These are phyloP conservation scores for Didymodactylos carnosus DNA, from an alignment of 2,888 invertebrate genomes.

Conservation along the genomic window DNA sequence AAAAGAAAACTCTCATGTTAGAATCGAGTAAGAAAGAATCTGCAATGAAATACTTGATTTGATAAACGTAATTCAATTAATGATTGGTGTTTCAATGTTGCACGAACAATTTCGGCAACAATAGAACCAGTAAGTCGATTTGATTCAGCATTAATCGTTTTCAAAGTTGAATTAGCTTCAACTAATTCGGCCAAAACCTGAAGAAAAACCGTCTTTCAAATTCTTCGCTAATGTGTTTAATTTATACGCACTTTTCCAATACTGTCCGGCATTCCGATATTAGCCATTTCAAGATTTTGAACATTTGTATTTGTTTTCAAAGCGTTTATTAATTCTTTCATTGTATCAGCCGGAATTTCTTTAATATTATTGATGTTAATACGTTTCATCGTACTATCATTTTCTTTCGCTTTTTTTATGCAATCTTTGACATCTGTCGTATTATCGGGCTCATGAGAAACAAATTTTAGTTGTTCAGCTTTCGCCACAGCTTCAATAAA, in stretches of 20 bases:
- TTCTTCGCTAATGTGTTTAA: background rate
- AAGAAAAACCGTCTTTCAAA: background rate
- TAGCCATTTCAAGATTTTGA: slow-evolving; percentile 71
- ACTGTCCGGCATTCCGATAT: slow-evolving; percentile 75
- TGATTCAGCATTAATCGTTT: slow-evolving; percentile 61
- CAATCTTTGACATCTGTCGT: slow-evolving; percentile 80
- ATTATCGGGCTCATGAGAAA: slow-evolving; percentile 86
- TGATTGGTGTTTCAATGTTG: slow-evolving; percentile 61
- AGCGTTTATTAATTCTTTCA: slow-evolving; percentile 65
- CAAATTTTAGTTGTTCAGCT: slow-evolving; percentile 68
- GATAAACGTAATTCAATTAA: slow-evolving; percentile 86
- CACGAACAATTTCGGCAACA: slow-evolving; percentile 61
- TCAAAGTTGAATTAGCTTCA: slow-evolving; percentile 35
- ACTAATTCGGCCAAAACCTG: slow-evolving; percentile 56
- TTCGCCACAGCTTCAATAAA: slow-evolving; percentile 55
- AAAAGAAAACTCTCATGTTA: too few species aligned
- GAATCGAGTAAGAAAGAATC: too few species aligned
- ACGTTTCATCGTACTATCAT: slow-evolving; percentile 47
- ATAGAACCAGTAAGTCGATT: slow-evolving; percentile 81
- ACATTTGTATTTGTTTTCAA: slow-evolving; percentile 71
- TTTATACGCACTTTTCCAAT: slow-evolving; percentile 43
- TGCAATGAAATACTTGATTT: slow-evolving; percentile 91
- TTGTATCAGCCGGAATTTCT: slow-evolving; percentile 87
- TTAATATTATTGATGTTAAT: slow-evolving; percentile 99
- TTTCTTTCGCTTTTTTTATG: slow-evolving; percentile 58